A percentile compares a stretch with the other conserved stretches of the same genome.
Conservation (phyloP, 2,888 invertebrate genomes). For the Cephus pygmeus region DNA sequence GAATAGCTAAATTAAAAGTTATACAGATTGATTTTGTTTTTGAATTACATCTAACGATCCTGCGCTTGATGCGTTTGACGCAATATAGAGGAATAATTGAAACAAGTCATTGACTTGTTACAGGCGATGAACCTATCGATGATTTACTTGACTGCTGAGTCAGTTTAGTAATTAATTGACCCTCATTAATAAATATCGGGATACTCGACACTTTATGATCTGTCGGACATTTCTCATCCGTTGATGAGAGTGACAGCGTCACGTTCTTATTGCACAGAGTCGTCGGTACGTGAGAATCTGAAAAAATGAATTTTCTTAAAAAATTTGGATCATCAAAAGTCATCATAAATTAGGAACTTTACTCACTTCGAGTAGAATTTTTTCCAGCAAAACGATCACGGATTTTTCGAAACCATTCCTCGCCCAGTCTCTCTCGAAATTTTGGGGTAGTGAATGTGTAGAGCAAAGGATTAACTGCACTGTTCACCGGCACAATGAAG, state of each 20-base stretch:
- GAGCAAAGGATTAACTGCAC: slow-evolving; percentile 74
- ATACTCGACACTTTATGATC: slow-evolving; percentile 15
- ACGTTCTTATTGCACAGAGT: slow-evolving; percentile 31
- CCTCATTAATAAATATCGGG: background rate
- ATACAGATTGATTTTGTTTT: background rate
- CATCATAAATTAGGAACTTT: background rate
- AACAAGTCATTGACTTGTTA: background rate
- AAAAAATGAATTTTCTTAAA: background rate
- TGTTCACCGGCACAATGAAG: slow-evolving; percentile 76
- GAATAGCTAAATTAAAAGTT: background rate
- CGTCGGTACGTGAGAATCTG: slow-evolving; percentile 40
- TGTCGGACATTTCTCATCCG: slow-evolving; percentile 17
- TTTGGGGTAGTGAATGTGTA: slow-evolving; percentile 78
- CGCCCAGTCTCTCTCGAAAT: slow-evolving; percentile 69
- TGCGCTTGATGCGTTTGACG: background rate
- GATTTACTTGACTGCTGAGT: background rate
- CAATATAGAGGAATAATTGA: background rate
- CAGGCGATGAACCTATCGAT: background rate
- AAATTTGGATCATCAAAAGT: slow-evolving; percentile 1
- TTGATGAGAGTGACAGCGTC: slow-evolving; percentile 23
- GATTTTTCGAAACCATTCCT: slow-evolving; percentile 49
- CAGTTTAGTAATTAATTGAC: background rate
- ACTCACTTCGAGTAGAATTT: slow-evolving; percentile 40
- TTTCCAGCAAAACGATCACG: slow-evolving; percentile 40
- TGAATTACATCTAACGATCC: background rate